phyloP scores from a whole-genome alignment of 2,797 vertebrate genomes.

The Crossoptilon crossoptilon region DNA sequence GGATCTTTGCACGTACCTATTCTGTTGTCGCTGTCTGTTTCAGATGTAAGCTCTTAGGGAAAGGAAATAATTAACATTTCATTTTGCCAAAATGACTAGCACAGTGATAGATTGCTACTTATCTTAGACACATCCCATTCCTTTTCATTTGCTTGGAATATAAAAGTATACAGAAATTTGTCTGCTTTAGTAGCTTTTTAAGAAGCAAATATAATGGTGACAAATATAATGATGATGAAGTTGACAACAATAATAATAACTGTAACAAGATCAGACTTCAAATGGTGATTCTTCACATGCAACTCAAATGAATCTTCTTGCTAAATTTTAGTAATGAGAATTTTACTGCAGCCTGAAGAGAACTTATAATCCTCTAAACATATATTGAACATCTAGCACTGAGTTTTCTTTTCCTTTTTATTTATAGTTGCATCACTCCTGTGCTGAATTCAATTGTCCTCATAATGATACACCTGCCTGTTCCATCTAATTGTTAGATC shows the following conservation, averaged over 20 bases:
- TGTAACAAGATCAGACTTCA: neutral
- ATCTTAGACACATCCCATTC: neutral
- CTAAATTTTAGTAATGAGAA: neutral
- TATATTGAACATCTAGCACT: neutral
- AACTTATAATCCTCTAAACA: neutral
- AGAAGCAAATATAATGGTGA: neutral
- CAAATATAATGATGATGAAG: neutral
- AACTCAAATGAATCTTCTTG: neutral
- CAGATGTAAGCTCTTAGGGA: neutral
- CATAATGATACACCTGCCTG: neutral
- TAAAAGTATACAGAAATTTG: neutral
- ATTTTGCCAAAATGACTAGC: neutral
- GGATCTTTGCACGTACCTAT: neutral
- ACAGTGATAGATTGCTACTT: neutral
- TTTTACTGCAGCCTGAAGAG: neutral
- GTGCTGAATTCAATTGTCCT: neutral
- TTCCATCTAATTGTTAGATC: neutral
- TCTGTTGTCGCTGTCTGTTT: neutral
- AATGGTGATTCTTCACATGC: neutral
- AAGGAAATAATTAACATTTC: constrained; percentile 1
- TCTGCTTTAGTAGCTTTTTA: constrained; percentile 18
- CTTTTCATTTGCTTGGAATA: constrained; percentile 8
- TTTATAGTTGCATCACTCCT: neutral
- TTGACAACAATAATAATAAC: constrained; percentile 7
- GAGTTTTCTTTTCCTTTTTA: neutral